A percentile compares a stretch with the other conserved stretches of the same genome.
Conservation (phyloP, 1,140 invertebrate species). For the Anastatus disparis region DNA sequence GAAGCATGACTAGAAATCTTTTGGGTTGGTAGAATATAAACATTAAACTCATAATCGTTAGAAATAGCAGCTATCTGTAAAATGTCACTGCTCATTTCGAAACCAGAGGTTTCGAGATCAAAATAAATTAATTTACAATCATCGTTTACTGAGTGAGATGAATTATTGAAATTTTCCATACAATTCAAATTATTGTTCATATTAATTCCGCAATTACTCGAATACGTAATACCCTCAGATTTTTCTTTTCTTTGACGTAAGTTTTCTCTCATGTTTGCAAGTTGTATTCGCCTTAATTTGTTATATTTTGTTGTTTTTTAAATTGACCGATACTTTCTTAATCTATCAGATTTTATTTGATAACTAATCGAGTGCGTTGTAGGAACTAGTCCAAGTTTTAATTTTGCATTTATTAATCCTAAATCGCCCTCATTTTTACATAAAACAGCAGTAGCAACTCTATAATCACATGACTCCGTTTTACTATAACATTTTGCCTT, state of each 20-base stretch:
- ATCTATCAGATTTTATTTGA: background rate
- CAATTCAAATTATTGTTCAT: conserved; percentile 3
- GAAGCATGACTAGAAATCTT: conserved; percentile 25
- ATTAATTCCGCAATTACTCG: background rate
- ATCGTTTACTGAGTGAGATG: background rate
- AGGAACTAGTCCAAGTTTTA: background rate
- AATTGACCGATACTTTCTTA: background rate
- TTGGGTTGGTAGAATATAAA: conserved; percentile 37
- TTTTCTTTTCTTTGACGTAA: conserved; percentile 27
- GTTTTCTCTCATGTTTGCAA: conserved; percentile 5
- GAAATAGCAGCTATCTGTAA: conserved; percentile 42
- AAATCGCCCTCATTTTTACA: background rate
- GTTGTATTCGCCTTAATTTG: background rate
- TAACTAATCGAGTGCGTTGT: background rate
- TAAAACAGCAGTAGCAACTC: background rate
- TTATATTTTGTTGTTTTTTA: background rate
- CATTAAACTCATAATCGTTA: conserved; percentile 20
- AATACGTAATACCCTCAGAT: background rate
- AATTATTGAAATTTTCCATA: background rate
- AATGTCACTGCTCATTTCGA: conserved; percentile 31
- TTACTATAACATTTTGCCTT: background rate
- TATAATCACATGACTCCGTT: background rate
- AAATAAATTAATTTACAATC: conserved; percentile 28
- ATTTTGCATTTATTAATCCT: background rate
- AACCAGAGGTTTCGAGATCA: conserved; percentile 43